These are phyloP conservation scores for Pterocles gutturalis DNA, from an alignment of 2,113 vertebrate species.

Conservation along the genomic window DNA sequence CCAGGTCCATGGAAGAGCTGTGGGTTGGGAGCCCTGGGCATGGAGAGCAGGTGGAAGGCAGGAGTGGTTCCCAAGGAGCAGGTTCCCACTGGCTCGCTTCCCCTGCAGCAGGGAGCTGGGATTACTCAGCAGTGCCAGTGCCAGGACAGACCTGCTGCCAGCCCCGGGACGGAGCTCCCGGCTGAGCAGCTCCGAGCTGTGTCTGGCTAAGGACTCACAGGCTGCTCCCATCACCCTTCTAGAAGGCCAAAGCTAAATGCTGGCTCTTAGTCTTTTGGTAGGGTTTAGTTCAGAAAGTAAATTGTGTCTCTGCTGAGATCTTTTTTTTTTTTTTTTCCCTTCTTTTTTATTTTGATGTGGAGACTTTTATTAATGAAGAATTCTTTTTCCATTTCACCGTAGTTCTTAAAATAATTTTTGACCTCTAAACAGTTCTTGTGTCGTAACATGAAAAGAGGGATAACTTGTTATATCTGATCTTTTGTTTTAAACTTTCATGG, in stretches of 20 bases:
- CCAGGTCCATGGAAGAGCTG: not conserved
- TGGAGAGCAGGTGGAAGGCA: not conserved
- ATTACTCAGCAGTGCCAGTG: not conserved
- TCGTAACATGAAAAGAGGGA: not conserved
- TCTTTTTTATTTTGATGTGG: not conserved
- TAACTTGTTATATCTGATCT: not conserved
- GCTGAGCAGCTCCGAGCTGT: not conserved
- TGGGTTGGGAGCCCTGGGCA: not conserved
- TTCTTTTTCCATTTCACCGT: not conserved
- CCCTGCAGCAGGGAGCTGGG: not conserved
- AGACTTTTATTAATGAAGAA: not conserved
- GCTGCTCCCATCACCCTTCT: not conserved
- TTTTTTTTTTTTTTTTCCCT: too few species aligned
- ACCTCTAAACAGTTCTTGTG: not conserved
- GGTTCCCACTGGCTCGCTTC: fast-evolving
- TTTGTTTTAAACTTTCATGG: not conserved
- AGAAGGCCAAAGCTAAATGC: not conserved
- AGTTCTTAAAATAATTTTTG: not conserved
- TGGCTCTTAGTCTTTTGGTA: not conserved
- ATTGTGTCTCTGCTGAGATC: not conserved
- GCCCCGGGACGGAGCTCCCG: not conserved
- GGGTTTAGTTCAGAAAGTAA: not conserved
- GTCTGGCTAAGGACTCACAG: not conserved
- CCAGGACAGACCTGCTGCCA: not conserved
- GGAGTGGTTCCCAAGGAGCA: not conserved